phyloP scores from a whole-genome alignment of 2,888 invertebrate genomes.

The Himalopsyche japonica region DNA sequence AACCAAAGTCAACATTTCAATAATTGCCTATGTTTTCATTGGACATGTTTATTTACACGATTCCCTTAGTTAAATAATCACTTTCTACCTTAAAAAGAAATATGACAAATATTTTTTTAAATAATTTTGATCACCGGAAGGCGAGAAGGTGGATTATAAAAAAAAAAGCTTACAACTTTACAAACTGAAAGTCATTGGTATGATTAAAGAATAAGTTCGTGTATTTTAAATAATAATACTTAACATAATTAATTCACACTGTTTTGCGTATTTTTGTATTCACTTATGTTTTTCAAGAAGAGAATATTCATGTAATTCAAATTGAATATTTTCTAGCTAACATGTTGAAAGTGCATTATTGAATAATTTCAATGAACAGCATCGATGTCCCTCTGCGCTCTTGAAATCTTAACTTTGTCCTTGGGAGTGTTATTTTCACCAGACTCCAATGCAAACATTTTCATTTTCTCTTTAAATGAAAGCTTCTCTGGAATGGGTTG shows the following conservation, averaged over 20 bases:
- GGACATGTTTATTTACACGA: not conserved
- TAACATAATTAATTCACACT: not conserved
- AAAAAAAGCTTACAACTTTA: not conserved
- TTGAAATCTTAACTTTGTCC: slow-evolving; percentile 94
- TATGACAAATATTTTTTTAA: not conserved
- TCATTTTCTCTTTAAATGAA: slow-evolving; percentile 98
- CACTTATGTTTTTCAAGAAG: not conserved
- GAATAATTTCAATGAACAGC: slow-evolving; percentile 59
- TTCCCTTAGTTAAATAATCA: not conserved
- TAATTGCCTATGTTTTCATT: not conserved
- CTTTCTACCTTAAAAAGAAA: not conserved
- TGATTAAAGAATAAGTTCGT: not conserved
- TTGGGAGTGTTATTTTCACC: slow-evolving; percentile 91
- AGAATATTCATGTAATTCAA: not conserved
- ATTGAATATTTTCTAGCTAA: not conserved
- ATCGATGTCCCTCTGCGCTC: slow-evolving; percentile 94
- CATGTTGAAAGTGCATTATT: too few species aligned
- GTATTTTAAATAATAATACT: not conserved
- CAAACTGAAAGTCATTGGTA: not conserved
- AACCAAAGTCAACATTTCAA: not conserved
- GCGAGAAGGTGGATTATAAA: not conserved
- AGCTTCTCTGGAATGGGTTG: slow-evolving; percentile 85
- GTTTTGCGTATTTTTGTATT: not conserved
- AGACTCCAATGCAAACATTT: slow-evolving; percentile 97
- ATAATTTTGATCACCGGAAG: not conserved